Conservation (phyloP, 2,797 vertebrate genomes). For the Tympanoctomys barrerae region DNA sequence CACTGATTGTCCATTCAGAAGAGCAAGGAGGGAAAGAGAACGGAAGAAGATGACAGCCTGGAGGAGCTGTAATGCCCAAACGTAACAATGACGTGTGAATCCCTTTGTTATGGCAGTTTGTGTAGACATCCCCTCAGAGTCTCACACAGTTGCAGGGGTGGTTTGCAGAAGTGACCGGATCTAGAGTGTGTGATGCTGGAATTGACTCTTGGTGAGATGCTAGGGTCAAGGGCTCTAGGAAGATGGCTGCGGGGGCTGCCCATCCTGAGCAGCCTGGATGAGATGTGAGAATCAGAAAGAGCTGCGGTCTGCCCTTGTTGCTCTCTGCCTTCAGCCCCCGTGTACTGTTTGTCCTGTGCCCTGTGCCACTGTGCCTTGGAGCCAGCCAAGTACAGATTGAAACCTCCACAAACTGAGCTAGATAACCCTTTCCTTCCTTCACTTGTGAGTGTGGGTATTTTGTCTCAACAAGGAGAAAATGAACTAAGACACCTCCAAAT, state of each 20-base stretch:
- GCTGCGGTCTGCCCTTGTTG: background rate
- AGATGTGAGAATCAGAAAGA: background rate
- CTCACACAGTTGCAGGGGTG: background rate
- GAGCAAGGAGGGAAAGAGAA: background rate
- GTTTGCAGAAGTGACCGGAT: background rate
- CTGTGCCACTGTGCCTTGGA: background rate
- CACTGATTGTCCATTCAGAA: background rate
- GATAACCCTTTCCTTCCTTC: background rate
- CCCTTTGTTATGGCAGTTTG: background rate
- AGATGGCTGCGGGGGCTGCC: background rate
- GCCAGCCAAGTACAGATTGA: background rate
- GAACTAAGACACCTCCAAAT: background rate
- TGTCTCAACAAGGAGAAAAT: background rate
- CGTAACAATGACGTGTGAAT: background rate
- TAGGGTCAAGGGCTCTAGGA: background rate
- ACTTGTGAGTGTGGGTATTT: background rate
- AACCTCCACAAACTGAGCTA: background rate
- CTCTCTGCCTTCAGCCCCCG: background rate
- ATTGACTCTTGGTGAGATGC: background rate
- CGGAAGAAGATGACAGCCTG: background rate
- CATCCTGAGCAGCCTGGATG: background rate
- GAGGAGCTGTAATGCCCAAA: background rate
- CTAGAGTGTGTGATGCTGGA: background rate
- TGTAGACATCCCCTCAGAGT: background rate
- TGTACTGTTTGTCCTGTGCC: background rate